Evolutionary conservation across 2,113 vertebrate genomes (phyloP).

Genomic region (Excalfactoria chinensis): DNA sequence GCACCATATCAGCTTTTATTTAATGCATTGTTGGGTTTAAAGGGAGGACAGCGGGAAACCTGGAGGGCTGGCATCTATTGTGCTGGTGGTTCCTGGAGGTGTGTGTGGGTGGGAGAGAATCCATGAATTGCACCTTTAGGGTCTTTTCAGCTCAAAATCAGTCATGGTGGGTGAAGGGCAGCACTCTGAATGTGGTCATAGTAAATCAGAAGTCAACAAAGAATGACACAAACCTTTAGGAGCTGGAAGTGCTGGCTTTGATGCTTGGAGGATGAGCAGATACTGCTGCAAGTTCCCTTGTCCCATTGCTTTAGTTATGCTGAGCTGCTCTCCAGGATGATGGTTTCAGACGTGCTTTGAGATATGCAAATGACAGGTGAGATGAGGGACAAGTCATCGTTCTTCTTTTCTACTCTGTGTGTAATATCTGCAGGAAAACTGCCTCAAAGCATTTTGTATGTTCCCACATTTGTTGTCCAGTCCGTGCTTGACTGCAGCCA

Average conservation of each 20-base stretch:
- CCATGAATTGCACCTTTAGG: accelerated
- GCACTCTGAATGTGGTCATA: not conserved
- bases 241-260: accelerated
- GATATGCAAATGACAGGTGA: not conserved
- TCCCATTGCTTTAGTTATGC: accelerated
- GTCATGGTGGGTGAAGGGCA: too few species aligned
- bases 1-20: accelerated
- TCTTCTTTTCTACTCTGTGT: not conserved
- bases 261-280: accelerated
- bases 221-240: not conserved
- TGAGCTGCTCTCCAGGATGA: not conserved
- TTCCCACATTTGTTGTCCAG: accelerated
- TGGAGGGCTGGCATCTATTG: not conserved
- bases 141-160: not conserved
- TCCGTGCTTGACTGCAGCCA: not conserved
- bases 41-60: not conserved
- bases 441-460: accelerated
- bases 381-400: not conserved
- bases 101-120: not conserved
- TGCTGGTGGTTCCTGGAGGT: not conserved
- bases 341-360: accelerated
- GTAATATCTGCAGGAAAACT: not conserved
- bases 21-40: accelerated
- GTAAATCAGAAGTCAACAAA: not conserved
- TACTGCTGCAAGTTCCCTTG: not conserved